Conservation (phyloP, 2,113 vertebrate species). For the Channa argus region DNA sequence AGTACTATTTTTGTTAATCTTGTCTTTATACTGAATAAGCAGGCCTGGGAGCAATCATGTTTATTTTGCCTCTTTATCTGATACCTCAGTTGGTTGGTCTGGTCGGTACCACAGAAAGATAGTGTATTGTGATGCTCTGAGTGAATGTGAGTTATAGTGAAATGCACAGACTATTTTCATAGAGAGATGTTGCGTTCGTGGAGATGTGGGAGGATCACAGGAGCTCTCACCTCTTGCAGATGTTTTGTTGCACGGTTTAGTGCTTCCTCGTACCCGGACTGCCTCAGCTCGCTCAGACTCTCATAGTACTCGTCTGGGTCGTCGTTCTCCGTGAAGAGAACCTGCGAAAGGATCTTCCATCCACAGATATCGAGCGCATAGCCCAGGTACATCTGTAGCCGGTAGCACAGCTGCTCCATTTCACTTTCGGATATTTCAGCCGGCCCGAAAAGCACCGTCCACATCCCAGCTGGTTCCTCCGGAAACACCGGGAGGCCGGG, state of each 20-base stretch:
- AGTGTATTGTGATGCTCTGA: background rate
- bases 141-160: background rate
- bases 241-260: conserved; percentile 87
- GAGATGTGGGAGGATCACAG: background rate
- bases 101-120: background rate
- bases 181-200: background rate
- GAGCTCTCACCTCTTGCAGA: conserved; percentile 91
- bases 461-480: conserved; percentile 93
- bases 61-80: background rate
- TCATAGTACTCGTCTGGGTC: conserved; percentile 97
- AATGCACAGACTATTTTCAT: background rate
- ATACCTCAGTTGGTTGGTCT: background rate
- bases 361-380: conserved; percentile 94
- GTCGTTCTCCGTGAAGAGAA: conserved; percentile 93
- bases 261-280: conserved; percentile 93
- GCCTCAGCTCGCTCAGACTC: conserved; percentile 94
- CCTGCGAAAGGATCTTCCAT: conserved; percentile 97
- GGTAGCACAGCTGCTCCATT: conserved; percentile 88
- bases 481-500: conserved; percentile 92
- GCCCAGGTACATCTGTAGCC: conserved; percentile 91
- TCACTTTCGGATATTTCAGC: conserved; percentile 83
- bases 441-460: conserved; percentile 92
- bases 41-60: background rate
- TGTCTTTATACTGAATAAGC: background rate
- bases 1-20: background rate